Conservation (phyloP, 2,113 vertebrate genomes). For the Phodopus roborovskii region DNA sequence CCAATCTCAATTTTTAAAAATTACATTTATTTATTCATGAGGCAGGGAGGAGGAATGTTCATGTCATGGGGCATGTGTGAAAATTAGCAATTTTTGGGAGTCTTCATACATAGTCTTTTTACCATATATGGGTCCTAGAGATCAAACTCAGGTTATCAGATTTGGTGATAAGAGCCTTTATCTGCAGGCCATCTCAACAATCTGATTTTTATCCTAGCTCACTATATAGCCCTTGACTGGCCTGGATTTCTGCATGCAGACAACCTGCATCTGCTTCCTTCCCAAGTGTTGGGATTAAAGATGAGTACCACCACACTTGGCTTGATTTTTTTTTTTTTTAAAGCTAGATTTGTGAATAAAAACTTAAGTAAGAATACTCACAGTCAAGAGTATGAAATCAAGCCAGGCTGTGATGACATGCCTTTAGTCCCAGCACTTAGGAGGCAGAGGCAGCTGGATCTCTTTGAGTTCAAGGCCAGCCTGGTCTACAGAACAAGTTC, state of each 20-base stretch:
- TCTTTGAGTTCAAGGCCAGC: no score
- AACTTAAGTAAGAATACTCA: not conserved
- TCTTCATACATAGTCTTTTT: not conserved
- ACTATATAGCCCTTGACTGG: not conserved
- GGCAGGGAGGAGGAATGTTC: not conserved
- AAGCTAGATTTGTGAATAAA: not conserved
- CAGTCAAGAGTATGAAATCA: not conserved
- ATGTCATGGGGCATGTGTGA: not conserved
- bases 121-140: not conserved
- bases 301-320: not conserved
- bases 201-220: not conserved
- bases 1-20: not conserved
- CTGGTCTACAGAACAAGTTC: no score
- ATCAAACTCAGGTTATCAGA: not conserved
- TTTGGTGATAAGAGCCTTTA: not conserved
- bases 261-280: not conserved
- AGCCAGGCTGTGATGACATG: no score
- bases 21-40: not conserved
- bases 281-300: not conserved
- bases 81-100: not conserved
- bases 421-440: no score
- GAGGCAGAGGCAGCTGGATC: no score
- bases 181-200: not conserved
- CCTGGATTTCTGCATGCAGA: not conserved
- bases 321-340: not conserved